Percentiles rank a stretch among this genome's conserved stretches.
phyloP scores from a whole-genome alignment of 2,888 invertebrate genomes.

The Pachycephus smyrnensis region DNA sequence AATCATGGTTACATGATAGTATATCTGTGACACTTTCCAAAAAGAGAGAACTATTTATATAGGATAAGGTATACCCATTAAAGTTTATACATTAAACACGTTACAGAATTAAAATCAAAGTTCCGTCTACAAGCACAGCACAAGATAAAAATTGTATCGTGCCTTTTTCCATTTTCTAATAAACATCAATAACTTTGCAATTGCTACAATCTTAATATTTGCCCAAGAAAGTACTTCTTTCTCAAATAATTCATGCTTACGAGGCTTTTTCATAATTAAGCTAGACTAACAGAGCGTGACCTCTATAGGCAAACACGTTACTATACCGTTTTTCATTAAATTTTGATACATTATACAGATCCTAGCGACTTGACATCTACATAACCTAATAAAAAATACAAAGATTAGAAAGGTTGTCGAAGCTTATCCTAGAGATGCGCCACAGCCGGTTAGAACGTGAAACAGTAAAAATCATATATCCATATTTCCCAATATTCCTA shows the following conservation, averaged over 20 bases:
- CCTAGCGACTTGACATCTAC: not conserved
- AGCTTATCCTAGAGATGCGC: not conserved
- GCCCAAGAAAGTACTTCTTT: not conserved
- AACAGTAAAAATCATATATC: not conserved
- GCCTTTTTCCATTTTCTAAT: no score
- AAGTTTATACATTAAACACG: no score
- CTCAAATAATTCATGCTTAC: not conserved
- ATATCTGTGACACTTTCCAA: not conserved
- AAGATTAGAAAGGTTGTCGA: not conserved
- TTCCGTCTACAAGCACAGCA: no score
- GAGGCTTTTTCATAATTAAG: not conserved
- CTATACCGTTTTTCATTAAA: no score
- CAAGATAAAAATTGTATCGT: no score
- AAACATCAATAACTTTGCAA: no score
- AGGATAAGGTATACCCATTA: no score
- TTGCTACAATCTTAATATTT: no score
- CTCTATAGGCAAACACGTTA: not conserved
- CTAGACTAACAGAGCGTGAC: not conserved
- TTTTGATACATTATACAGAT: no score
- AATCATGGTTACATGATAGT: not conserved
- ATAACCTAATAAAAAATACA: not conserved
- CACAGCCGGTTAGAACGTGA: not conserved
- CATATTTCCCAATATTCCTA: not conserved
- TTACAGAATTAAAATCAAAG: no score
- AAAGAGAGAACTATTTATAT: no score